These are phyloP conservation scores for Onychomys leucogaster DNA, from an alignment of 2,797 vertebrate genomes.

Conservation along the genomic window DNA sequence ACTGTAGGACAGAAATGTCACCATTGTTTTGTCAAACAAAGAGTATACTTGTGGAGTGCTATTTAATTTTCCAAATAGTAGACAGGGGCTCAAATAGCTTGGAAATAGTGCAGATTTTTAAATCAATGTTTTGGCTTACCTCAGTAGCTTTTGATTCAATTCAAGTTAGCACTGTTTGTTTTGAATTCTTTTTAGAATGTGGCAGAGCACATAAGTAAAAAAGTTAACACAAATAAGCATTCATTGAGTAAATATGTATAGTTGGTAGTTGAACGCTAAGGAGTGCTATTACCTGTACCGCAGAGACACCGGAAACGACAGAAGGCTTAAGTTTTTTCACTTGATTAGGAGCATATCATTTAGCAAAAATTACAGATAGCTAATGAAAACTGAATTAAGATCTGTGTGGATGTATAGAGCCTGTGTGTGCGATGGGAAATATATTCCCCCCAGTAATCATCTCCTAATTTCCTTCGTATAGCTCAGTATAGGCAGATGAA, in stretches of 20 bases:
- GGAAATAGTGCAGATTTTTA: slow-evolving; percentile 1
- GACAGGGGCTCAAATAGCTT: not conserved
- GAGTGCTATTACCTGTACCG: not conserved
- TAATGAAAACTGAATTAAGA: not conserved
- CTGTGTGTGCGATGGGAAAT: slow-evolving; percentile 82
- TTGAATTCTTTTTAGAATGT: slow-evolving; percentile 25
- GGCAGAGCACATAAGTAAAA: not conserved
- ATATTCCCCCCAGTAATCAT: slow-evolving; percentile 79
- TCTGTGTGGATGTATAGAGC: slow-evolving; percentile 75
- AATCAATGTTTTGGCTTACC: slow-evolving; percentile 22
- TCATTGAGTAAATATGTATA: not conserved
- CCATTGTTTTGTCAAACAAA: slow-evolving; percentile 39
- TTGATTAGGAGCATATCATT: not conserved
- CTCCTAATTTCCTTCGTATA: slow-evolving; percentile 89
- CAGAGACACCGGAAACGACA: not conserved
- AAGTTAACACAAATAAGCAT: not conserved
- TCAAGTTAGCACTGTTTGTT: slow-evolving; percentile 2
- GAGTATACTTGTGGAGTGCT: not conserved
- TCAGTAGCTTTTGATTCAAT: slow-evolving; percentile 50
- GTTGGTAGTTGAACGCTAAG: not conserved
- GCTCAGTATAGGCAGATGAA: slow-evolving; percentile 99
- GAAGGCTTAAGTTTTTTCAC: not conserved
- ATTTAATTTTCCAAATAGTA: slow-evolving; percentile 39
- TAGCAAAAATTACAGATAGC: not conserved
- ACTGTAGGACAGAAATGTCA: slow-evolving; percentile 14